These are phyloP conservation scores for Hemichromis elongatus DNA, from an alignment of 2,113 vertebrate species.

Conservation along the genomic window DNA sequence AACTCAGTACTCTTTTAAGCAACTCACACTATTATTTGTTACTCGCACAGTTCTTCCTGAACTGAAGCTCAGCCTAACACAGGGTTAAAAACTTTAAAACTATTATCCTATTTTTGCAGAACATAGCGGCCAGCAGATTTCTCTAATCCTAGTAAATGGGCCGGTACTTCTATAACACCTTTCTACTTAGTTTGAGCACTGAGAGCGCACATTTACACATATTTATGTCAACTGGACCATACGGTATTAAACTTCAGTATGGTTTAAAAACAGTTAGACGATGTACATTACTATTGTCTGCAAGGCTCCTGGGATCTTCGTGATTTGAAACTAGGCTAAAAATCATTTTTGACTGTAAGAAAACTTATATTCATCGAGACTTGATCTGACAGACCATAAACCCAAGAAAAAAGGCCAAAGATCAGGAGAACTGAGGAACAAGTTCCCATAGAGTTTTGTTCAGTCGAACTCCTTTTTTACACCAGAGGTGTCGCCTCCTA, in stretches of 20 bases:
- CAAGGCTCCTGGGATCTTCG: background rate
- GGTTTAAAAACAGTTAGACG: background rate
- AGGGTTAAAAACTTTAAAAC: background rate
- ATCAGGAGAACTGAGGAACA: background rate
- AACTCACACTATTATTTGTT: background rate
- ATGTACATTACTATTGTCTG: accelerated
- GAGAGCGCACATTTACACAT: background rate
- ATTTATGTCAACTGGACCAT: background rate
- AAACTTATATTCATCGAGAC: background rate
- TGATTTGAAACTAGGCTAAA: background rate
- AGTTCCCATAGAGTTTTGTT: background rate
- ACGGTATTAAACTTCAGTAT: background rate
- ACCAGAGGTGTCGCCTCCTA: background rate
- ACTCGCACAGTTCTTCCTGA: background rate
- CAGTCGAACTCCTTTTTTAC: background rate
- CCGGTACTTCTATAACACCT: background rate
- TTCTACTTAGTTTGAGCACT: background rate
- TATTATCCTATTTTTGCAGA: background rate
- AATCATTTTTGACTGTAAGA: background rate
- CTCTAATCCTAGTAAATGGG: background rate
- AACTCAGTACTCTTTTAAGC: background rate
- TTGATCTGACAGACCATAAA: background rate
- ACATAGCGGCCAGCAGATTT: background rate
- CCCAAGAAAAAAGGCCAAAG: background rate
- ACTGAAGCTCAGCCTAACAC: accelerated